Base-by-base conservation (phyloP, 2,113 vertebrate species). In the Aplodontia rufa region DNA sequence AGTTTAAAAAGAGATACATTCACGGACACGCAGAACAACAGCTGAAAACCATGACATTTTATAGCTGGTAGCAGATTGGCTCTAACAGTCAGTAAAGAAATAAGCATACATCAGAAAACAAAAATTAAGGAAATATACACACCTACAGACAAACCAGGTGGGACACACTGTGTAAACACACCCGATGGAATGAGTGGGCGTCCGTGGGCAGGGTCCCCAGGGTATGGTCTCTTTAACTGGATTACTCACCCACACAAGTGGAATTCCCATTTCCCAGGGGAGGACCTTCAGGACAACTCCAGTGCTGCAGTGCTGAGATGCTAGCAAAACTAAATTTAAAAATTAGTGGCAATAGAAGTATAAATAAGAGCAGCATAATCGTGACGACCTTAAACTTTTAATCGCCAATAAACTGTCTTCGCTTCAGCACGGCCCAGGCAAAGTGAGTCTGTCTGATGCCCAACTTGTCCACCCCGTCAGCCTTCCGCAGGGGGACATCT, bases 201-300 rank as follows among this genome's bases (percentile, higher is more conserved):
- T n/a, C 40, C 16, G 40, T 14, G 24, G 51, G 32, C 49, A n/a
- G 53, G 87, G 94, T 76, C 47, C 55, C 37, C 16, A 62, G 3
- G 32, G 22, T 4, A 8, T 10, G 45, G 64, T 32, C 62, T 60
- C 64, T 16, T 35, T 28, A 12, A 19, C 19, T 87, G 66, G 81
- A 53, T 51, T 74, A 99, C 99, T 99, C 98, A 99, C 99, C 99
- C 32, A 95, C 17, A 90, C 99, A 99, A 90, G 97, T 96, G 78
- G 97, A 92, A 94, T 98, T 98, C 91, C 97, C 98, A 14, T 85
- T 75, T 80, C 96, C 96, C 30, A 97, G 68, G 0, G 92, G 88
- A 24, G 97, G 96, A 80, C 96, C 97, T 84, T 71, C 97, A 90
- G 97, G 96, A 97, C 98, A 98, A 93, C 90, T 97, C 97, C 97